phyloP scores from a whole-genome alignment of 2,888 invertebrate species.

The Xestia rhomboidea region DNA sequence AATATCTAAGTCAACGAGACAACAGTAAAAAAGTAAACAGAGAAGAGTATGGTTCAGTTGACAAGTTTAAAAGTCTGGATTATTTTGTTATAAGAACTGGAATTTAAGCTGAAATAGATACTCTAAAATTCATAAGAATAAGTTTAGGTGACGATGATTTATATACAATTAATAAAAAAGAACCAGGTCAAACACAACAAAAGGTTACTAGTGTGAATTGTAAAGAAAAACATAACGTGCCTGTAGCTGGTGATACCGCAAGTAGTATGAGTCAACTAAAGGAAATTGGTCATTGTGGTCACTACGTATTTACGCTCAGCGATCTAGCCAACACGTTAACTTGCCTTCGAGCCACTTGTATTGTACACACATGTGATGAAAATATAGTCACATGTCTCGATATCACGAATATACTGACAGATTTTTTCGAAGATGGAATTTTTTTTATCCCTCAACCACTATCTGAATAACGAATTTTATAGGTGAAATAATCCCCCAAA shows the following conservation, averaged over 20 bases:
- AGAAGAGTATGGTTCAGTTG: background rate
- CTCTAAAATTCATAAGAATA: background rate
- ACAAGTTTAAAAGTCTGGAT: background rate
- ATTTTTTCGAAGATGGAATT: background rate
- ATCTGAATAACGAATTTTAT: background rate
- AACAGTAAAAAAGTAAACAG: background rate
- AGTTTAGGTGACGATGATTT: constrained; percentile 12
- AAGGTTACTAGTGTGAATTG: constrained; percentile 51
- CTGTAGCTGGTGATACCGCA: constrained; percentile 48
- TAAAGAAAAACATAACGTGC: constrained; percentile 57
- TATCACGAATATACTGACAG: constrained; percentile 4
- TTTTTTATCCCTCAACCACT: background rate
- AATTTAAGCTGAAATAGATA: constrained; percentile 10
- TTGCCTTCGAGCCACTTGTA: constrained; percentile 57
- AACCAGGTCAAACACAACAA: constrained; percentile 54
- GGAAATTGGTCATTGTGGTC: constrained; percentile 65
- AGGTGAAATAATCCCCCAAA: background rate
- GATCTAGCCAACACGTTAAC: constrained; percentile 58
- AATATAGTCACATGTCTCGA: constrained; percentile 26
- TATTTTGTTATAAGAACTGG: background rate
- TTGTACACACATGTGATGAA: constrained; percentile 41
- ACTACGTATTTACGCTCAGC: constrained; percentile 60
- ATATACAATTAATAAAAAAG: constrained; percentile 12
- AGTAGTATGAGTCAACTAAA: constrained; percentile 63
- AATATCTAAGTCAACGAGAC: background rate